Base-by-base conservation (phyloP, 2,888 invertebrate species). In the Apantesis nais region DNA sequence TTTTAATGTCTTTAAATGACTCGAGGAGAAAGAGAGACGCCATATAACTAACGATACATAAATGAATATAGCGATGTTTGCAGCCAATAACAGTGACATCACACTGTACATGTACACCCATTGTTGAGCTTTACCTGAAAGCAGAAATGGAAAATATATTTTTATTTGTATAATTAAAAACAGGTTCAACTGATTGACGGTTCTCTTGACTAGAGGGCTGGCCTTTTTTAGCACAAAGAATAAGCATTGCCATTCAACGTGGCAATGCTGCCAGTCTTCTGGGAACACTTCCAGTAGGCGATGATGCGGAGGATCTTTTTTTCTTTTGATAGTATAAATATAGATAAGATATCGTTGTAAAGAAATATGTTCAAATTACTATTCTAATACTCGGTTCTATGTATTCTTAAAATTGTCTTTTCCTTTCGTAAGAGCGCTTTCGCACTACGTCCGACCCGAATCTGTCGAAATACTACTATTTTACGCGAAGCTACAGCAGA, bases 31-130 rank as follows among this genome's bases (percentile, higher is more conserved):
- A 2, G 92, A 91, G 22, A 95, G 89, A 55, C 92, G 92, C 96
- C 96, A 97, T 55, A 97, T 89, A 37, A 90, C 86, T 41, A 94
- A 85, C 1, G 95, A 95, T 0, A 96, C 96, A 87, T 96, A 95
- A 19, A 95, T 86, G 80, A 97, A 97, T 83, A 96, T 96, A 5
- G 95, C 76, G 34, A 96, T 89, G 82, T 97, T 97, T 0, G 94
- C 81, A 0, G 89, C 70, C 39, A 97, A 87, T 9, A 97, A 86
- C 37, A 96, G 80, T 0, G 96, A 86, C 80, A 97, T 95, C 5
- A 97, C 96, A n/a, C 96, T 96, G 85, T 96, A 97, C 92, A 97
- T 96, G 83, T 96, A 97, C 31, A 93, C 93, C 96, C 97, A 96
- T 61, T 95, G 95, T 73, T 95, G 95, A 25, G 78, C 77, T 37